Conservation (phyloP, 1,140 invertebrate species). For the Drosophila parabipectinata region DNA sequence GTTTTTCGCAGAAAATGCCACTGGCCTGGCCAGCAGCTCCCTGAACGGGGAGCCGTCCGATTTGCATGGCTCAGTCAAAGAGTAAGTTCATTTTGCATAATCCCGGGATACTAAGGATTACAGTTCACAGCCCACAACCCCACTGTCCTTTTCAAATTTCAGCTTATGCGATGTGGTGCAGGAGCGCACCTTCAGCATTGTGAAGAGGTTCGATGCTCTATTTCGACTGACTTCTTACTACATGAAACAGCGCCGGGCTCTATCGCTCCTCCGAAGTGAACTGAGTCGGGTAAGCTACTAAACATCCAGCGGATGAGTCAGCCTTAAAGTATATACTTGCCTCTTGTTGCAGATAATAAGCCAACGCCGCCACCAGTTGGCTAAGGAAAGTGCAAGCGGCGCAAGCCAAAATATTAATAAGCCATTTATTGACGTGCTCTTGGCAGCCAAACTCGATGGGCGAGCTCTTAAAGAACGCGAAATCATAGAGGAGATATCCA, state of each 20-base stretch:
- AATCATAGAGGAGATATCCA: slow-evolving; percentile 89
- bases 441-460: slow-evolving; percentile 84
- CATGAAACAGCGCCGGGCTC: slow-evolving; percentile 65
- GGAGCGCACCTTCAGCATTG: slow-evolving; percentile 78
- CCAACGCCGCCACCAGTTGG: slow-evolving; percentile 44
- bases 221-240: slow-evolving; percentile 74
- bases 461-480: slow-evolving; percentile 87
- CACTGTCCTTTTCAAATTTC: background rate
- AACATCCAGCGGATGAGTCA: background rate
- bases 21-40: slow-evolving; percentile 60
- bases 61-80: slow-evolving; percentile 68
- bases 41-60: slow-evolving; percentile 67
- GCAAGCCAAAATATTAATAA: slow-evolving; percentile 13
- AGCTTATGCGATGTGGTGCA: slow-evolving; percentile 75
- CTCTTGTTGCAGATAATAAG: slow-evolving; percentile 46
- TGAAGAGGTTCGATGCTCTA: slow-evolving; percentile 75
- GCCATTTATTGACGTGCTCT: slow-evolving; percentile 67
- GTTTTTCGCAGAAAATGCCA: slow-evolving; percentile 65
- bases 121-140: background rate
- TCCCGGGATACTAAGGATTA: background rate
- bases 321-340: background rate
- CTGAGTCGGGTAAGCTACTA: slow-evolving; percentile 44
- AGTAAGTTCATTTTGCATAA: slow-evolving; percentile 49
- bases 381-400: background rate
- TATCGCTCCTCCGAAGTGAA: slow-evolving; percentile 54